phyloP scores from a whole-genome alignment of 2,888 invertebrate genomes.

The Linnaemya tessellans region DNA sequence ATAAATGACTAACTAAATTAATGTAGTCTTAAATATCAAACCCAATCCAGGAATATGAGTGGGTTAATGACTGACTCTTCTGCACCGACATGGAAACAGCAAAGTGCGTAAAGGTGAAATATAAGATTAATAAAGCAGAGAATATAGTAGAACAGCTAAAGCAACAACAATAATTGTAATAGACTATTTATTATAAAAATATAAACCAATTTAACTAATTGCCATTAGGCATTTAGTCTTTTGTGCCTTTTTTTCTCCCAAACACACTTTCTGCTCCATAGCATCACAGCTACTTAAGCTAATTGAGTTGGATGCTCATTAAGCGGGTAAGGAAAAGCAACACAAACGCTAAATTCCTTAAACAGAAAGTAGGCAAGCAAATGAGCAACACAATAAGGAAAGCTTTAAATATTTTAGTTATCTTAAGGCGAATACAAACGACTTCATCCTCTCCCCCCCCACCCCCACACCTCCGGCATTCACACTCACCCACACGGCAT shows the following conservation, averaged over 20 bases:
- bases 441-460: slow-evolving; percentile 3
- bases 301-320: slow-evolving; percentile 82
- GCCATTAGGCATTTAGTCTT: slow-evolving; percentile 80
- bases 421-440: slow-evolving; percentile 57
- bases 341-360: slow-evolving; percentile 54
- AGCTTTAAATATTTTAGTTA: slow-evolving; percentile 50
- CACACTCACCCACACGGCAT: not conserved
- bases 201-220: slow-evolving; percentile 83
- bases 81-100: slow-evolving; percentile 11
- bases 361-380: slow-evolving; percentile 14
- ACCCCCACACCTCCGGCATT: not conserved
- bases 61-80: slow-evolving; percentile 54
- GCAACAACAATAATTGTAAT: slow-evolving; percentile 20
- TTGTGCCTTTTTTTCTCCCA: slow-evolving; percentile 21
- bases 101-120: slow-evolving; percentile 65
- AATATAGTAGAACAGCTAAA: slow-evolving; percentile 45
- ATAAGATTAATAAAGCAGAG: slow-evolving; percentile 67
- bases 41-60: slow-evolving; percentile 50
- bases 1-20: slow-evolving; percentile 44
- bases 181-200: slow-evolving; percentile 75
- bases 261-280: slow-evolving; percentile 36
- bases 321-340: slow-evolving; percentile 73
- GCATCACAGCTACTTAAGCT: slow-evolving; percentile 75
- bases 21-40: slow-evolving; percentile 42
- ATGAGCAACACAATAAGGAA: slow-evolving; percentile 31